Base-by-base conservation (phyloP, 2,888 invertebrate genomes). In the Bruchidius siliquastri region DNA sequence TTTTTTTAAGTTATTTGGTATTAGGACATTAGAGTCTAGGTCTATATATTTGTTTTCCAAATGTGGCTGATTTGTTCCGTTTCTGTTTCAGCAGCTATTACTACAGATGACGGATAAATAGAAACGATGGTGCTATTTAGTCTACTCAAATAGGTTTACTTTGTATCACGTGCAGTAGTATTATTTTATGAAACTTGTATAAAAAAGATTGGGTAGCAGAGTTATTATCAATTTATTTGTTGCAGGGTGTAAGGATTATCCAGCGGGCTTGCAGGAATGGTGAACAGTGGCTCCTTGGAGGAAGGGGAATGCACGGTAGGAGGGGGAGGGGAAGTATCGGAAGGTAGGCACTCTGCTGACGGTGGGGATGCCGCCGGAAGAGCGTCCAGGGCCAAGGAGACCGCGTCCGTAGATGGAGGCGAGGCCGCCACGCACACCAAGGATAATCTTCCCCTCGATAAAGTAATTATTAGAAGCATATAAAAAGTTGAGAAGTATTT, bases 281-380 rank as follows among this genome's bases (percentile, higher is more conserved):
- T 85, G 81, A 85, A 85, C 80, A 85, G 85, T 80, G 82, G 84
- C 74, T 82, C 84, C 73, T 83, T 83, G 73, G 76, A 74, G 72
- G 77, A 74, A 71, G 26, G 22, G 26, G 71, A 71, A 20, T 32
- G 32, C 26, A 1, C 30, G n/a, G 32, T 32, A 71, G 49, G 26
- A 32, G 71, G 13, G 4, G 71, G 66, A n/a, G 69, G 32, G 8
- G 22, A 66, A 22, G 32, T 66, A 2, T 13, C 22, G 21, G 72
- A 72, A n/a, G 72, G 71, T 21, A 66, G 68, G 20, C 69, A 72
- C 67, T 69, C 72, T 8, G 68, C 21, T 0, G 22, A 68, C 18
- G 68, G 21, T 20, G 68, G 22, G 10, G 22, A 68, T 68, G 22
- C 67, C 72, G 72, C 49, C 49, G 49, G 49, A 18, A 49, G 49